Evolutionary conservation across 2,797 vertebrate species (phyloP), one percentile per base, ranked within the genome.

Genomic region (Acipenser ruthenus): DNA sequence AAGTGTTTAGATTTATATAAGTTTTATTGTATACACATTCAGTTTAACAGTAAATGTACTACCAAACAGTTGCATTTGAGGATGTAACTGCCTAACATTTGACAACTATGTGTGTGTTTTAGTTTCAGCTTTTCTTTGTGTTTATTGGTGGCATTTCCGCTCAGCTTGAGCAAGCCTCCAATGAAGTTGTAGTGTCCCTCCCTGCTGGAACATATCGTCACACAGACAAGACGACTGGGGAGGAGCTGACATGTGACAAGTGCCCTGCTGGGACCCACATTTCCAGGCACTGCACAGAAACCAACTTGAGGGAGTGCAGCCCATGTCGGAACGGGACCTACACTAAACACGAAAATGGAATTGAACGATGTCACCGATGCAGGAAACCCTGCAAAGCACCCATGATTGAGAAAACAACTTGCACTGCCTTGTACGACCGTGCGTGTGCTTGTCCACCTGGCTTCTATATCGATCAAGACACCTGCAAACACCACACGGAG

Each of bases 201-300:
- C 84, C 89, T 8, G 70, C 86, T 18, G 91, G 88, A 72, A 93
- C 90, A 65, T 98, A 99, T 74, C 88, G 69, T 73, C 89, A 96
- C 73, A 78, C 83, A 0, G 91, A 97, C 79, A 90, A 68, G 59
- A 70, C 74, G 74, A 92, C 91, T 1, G 92, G 93, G 67, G 73
- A 79, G 75, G 87, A 87, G 80, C 81, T 95, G 77, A 80, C 85
- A 72, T 99, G 96, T 18, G 89, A 95, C 85, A 97, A 97, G 83
- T 99, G 96, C 84, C 96, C 96, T 0, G 95, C 94, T 7, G 96
- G 96, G 74, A 97, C 93, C 52, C 90, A 89, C 0, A 95, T 98
- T 71, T 95, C 91, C 0, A 77, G 86, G 70, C 95, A 97, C 69
- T 99, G 96, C 78, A 93, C 93, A 3, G 76, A 78, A 53, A 81